These are phyloP conservation scores for Tringa solitaria DNA, from an alignment of 2,113 vertebrate genomes.

Conservation along the genomic window DNA sequence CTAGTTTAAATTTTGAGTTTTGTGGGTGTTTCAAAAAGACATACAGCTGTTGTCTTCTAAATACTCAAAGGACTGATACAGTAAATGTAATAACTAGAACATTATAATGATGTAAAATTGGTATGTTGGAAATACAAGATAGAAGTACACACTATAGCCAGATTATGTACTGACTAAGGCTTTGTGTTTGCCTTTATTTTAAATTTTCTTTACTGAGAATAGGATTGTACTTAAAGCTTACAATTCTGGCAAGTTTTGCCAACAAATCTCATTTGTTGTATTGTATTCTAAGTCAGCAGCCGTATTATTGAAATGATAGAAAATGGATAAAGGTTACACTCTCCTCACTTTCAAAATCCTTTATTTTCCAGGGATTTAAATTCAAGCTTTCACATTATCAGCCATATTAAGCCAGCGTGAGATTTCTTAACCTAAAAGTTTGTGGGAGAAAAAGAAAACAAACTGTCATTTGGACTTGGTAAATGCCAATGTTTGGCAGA, in stretches of 20 bases:
- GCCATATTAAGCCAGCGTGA: not conserved
- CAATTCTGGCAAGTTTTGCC: not conserved
- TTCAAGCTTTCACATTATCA: not conserved
- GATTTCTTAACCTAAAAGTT: not conserved
- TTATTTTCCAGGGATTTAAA: not conserved
- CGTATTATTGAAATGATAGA: not conserved
- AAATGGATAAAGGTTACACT: not conserved
- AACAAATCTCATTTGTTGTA: not conserved
- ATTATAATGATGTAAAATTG: not conserved
- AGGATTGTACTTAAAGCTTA: not conserved
- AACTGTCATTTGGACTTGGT: not conserved
- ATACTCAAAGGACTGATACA: not conserved
- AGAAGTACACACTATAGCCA: not conserved
- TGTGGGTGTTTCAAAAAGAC: not conserved
- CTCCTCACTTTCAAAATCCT: not conserved
- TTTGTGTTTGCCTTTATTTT: not conserved
- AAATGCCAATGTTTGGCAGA: not conserved
- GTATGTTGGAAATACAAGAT: not conserved
- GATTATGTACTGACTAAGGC: not conserved
- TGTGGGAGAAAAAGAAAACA: accelerated
- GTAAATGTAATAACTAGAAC: not conserved
- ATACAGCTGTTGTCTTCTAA: not conserved
- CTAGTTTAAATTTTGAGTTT: not conserved
- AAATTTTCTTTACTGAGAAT: not conserved
- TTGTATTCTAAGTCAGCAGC: not conserved